Base-by-base conservation (phyloP, 2,888 invertebrate species). In the Tipula helvola region DNA sequence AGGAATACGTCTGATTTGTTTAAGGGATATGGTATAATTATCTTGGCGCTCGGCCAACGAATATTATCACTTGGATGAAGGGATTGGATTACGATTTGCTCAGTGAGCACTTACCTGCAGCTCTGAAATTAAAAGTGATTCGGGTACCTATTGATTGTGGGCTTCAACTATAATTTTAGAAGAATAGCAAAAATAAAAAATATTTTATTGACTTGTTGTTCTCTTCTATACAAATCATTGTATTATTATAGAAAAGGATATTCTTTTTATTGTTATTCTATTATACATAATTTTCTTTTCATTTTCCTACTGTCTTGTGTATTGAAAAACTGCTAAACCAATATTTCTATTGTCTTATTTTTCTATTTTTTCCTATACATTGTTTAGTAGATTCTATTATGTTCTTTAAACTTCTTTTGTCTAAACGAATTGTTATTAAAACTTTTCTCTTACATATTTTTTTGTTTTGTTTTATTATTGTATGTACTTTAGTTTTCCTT, bases 151-250 rank as follows among this genome's bases (percentile, higher is more conserved):
- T 52, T 52, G 8, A 28, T 28, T 28, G 52, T n/a, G 10, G 2
- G 71, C 8, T 28, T 71, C 71, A 71, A 71, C 71, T 71, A 28
- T 71, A 52, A 52, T 57, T 16, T 71, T 71, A 28, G 71, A 71
- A 71, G 71, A 28, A 71, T 71, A 71, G 18, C 71, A 28, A 18
- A 71, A 71, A 71, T 12, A 52, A 10, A 71, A 71, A 18, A 28
- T 71, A 71, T 71, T 71, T 71, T 71, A 71, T 71, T 71, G 71
- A 71, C 71, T 71, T 71, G 71, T 71, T 71, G 71, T 71, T 71
- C 71, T 71, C 71, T 71, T 71, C 71, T 71, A 71, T 71, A 71
- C 71, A 71, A 71, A 71, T 71, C 71, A 71, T 71, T 71, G 71
- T 71, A 71, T 71, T 71, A 28, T 71, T 71, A 71, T 71, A 28